A percentile compares a stretch with the other conserved stretches of the same genome.
phyloP scores from a whole-genome alignment of 2,797 vertebrate species.

The Sus cebifrons region DNA sequence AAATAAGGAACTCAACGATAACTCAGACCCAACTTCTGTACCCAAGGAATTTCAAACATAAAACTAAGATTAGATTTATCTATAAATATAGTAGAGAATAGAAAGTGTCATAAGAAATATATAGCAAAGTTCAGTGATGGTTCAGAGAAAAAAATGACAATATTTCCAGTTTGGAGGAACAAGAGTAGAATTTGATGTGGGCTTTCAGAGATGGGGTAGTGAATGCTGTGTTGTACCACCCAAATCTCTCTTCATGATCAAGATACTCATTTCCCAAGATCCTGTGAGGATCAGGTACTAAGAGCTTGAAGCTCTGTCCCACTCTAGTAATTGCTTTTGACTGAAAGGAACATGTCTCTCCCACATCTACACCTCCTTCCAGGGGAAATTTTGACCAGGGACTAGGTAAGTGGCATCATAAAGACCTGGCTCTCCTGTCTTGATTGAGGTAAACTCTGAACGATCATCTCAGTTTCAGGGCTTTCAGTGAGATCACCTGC shows the following conservation, averaged over 20 bases:
- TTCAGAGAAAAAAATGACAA: not conserved
- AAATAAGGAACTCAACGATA: constrained; percentile 11
- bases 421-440: fast-evolving
- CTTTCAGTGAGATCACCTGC: not conserved
- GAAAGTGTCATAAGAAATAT: not conserved
- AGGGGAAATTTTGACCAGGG: fast-evolving
- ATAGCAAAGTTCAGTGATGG: not conserved
- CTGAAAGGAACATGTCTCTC: not conserved
- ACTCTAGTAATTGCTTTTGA: not conserved
- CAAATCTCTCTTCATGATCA: constrained; percentile 6
- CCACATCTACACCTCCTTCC: not conserved
- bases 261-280: not conserved
- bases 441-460: not conserved
- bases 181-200: not conserved
- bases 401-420: not conserved
- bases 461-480: not conserved
- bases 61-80: constrained; percentile 17
- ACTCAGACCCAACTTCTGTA: not conserved
- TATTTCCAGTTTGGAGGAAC: not conserved
- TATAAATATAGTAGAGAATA: constrained; percentile 20
- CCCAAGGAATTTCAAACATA: constrained; percentile 36
- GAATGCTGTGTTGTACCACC: not conserved
- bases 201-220: not conserved
- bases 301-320: not conserved
- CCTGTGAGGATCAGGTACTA: not conserved